phyloP scores from a whole-genome alignment of 2,888 invertebrate genomes.

The Latrodectus hesperus region DNA sequence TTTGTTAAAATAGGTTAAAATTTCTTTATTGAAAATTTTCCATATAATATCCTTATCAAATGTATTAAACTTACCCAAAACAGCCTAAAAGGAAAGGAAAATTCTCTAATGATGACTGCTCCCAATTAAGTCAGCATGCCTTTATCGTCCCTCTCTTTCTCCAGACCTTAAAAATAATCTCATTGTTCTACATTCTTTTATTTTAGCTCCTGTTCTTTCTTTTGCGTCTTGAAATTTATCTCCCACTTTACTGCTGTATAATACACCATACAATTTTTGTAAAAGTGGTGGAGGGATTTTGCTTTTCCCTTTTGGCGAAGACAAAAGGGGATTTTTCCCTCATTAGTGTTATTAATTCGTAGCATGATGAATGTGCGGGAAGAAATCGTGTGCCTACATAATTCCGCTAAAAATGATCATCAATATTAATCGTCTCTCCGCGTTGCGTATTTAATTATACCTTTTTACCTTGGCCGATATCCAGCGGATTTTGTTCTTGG shows the following conservation, averaged over 20 bases:
- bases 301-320: conserved; percentile 10
- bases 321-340: conserved; percentile 11
- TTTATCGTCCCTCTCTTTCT: neutral
- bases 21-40: too few relatives aligned
- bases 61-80: too few relatives aligned
- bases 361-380: neutral
- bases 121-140: too few relatives aligned
- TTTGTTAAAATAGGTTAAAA: too few relatives aligned
- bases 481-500: neutral
- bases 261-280: neutral
- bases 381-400: neutral
- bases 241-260: too few relatives aligned
- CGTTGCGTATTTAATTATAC: neutral
- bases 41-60: too few relatives aligned
- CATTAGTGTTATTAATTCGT: conserved; percentile 42
- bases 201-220: neutral
- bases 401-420: conserved; percentile 34
- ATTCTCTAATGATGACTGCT: too few relatives aligned
- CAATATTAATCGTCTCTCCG: conserved; percentile 28
- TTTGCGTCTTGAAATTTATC: too few relatives aligned
- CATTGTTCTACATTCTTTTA: conserved; percentile 2
- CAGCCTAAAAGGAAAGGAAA: too few relatives aligned
- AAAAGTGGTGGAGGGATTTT: neutral
- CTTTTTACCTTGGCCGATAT: neutral
- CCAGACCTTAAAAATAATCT: neutral